Evolutionary conservation across 2,888 invertebrate species (phyloP).

Genomic region (Parascotia fuliginaria): DNA sequence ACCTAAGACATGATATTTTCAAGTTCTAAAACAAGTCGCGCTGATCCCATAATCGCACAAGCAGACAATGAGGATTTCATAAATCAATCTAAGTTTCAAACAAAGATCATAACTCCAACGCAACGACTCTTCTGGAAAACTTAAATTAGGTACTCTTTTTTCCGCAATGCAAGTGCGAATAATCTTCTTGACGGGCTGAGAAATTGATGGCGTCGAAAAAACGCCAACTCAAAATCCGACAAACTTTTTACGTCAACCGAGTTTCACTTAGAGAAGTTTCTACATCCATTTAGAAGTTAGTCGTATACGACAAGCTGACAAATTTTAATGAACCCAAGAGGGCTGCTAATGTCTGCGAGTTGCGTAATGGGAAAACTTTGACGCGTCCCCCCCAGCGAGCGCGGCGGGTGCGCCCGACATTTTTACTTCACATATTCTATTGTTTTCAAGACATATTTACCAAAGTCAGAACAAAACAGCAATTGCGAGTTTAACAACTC

Average conservation of each 20-base stretch:
- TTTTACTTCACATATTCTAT: conserved; percentile 62
- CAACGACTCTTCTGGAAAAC: conserved; percentile 80
- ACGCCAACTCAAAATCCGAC: conserved; percentile 71
- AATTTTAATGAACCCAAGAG: conserved; percentile 85
- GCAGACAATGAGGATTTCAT: conserved; percentile 69
- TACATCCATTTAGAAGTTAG: conserved; percentile 83
- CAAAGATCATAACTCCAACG: conserved; percentile 82
- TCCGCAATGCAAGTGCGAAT: conserved; percentile 84
- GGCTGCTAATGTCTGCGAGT: conserved; percentile 81
- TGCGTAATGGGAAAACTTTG: conserved; percentile 83
- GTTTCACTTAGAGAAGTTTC: conserved; percentile 85
- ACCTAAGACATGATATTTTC: conserved; percentile 14
- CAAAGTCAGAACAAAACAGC: conserved; percentile 52
- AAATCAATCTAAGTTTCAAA: conserved; percentile 84
- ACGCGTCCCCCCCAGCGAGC: conserved; percentile 41
- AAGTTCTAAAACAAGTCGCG: conserved; percentile 31
- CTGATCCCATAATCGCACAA: conserved; percentile 56
- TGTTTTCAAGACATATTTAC: conserved; percentile 68
- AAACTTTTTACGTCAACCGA: conserved; percentile 83
- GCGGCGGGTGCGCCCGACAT: conserved; percentile 41
- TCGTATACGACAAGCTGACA: conserved; percentile 83
- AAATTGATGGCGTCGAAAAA: conserved; percentile 84
- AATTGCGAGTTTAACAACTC: conserved; percentile 54
- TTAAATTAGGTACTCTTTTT: conserved; percentile 86
- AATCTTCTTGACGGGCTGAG: conserved; percentile 84